These are phyloP conservation scores for Pollenia griseotomentosa DNA, from an alignment of 2,888 invertebrate species.

Conservation along the genomic window DNA sequence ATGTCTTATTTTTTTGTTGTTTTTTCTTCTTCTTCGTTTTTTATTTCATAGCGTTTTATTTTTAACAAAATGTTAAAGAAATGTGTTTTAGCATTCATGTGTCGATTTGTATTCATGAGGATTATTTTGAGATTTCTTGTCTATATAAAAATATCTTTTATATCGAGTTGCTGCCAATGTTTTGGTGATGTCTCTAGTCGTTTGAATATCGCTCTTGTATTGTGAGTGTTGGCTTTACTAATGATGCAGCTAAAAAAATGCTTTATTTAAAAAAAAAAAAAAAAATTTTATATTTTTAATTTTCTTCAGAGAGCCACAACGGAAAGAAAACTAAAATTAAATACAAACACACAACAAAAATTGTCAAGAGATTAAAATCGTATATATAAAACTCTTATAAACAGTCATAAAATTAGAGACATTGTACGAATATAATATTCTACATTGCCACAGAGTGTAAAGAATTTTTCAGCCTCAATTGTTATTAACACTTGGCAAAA, in stretches of 20 bases:
- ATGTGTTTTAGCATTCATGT: conserved; percentile 67
- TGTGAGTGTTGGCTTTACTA: conserved; percentile 83
- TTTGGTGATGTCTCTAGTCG: conserved; percentile 43
- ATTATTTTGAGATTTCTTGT: conserved; percentile 65
- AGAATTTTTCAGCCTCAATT: conserved; percentile 76
- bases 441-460: conserved; percentile 73
- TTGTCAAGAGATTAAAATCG: conserved; percentile 74
- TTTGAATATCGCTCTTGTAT: conserved; percentile 71
- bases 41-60: conserved; percentile 56
- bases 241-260: conserved; percentile 84
- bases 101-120: conserved; percentile 70
- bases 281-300: conserved; percentile 74
- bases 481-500: conserved; percentile 72
- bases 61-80: conserved; percentile 68
- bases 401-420: conserved; percentile 72
- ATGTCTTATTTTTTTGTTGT: conserved; percentile 53
- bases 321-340: conserved; percentile 50
- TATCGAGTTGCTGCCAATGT: conserved; percentile 63
- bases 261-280: conserved; percentile 78
- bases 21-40: conserved; percentile 36
- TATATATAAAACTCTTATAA: conserved; percentile 70
- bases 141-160: conserved; percentile 63
- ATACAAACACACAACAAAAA: conserved; percentile 52
- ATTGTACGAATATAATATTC: conserved; percentile 70
- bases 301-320: conserved; percentile 60